phyloP scores from a whole-genome alignment of 37 sponge, comb jelly and placozoan genomes.

The Crambe crambe region DNA sequence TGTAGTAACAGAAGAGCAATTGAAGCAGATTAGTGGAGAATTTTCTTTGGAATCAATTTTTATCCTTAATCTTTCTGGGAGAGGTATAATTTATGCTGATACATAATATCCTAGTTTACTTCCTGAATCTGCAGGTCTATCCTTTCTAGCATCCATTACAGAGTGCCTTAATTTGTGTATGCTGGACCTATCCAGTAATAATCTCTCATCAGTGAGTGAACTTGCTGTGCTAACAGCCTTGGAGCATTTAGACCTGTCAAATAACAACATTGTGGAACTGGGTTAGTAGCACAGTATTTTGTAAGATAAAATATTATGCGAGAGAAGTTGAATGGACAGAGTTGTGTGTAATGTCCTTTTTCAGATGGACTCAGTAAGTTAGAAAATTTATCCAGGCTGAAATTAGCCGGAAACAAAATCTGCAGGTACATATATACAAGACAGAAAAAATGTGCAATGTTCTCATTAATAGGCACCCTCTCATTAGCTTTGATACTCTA shows the following conservation, averaged over 20 bases:
- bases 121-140: neutral
- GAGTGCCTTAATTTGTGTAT: constrained; percentile 10
- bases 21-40: constrained; percentile 27
- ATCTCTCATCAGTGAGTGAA: constrained; percentile 10
- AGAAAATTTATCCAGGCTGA: neutral
- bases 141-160: constrained; percentile 8
- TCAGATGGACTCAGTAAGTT: constrained; percentile 24
- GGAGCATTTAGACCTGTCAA: constrained; percentile 33
- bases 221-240: constrained; percentile 19
- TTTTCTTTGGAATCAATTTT: constrained; percentile 31
- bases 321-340: neutral
- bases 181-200: constrained; percentile 37
- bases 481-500: constrained; percentile 15
- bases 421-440: neutral
- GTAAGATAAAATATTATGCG: neutral
- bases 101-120: neutral
- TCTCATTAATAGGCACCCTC: neutral
- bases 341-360: no score
- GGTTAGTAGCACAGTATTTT: constrained; percentile 5
- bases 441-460: neutral
- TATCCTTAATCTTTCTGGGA: constrained; percentile 28
- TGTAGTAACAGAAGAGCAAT: constrained; percentile 1
- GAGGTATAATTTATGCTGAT: constrained; percentile 5
- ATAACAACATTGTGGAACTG: constrained; percentile 24
- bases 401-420: constrained; percentile 23